Evolutionary conservation across 2,113 vertebrate genomes (phyloP), one percentile per base, ranked within the genome.

Genomic region (Synchiropus splendidus): DNA sequence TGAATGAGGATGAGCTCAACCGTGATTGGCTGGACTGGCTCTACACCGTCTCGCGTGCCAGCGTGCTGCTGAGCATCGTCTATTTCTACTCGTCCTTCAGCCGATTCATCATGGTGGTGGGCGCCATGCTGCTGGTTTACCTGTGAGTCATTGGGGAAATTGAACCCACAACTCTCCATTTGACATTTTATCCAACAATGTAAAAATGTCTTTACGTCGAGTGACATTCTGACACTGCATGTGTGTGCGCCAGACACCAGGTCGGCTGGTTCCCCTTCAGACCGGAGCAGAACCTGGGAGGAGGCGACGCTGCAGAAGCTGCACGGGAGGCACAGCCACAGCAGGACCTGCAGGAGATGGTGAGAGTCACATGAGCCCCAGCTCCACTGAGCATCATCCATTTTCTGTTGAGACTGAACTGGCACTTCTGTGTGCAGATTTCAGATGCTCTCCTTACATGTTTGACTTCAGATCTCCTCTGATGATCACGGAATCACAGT

Each of bases 61-160:
- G 88, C 1, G 87, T 98, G 41, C 86, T 98, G 27, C 89, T 98
- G 37, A 92, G 92, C 83, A 92, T 98, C 33, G 89, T 98, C 10
- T 98, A 96, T 76, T 95, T 98, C 80, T 97, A 98, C 67, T 98
- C 92, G 2, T 96, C 94, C 10, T 94, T 98, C 36, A 92, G 92
- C 58, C 92, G 91, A 12, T 95, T 98, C 48, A 53, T 94, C 72
- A 90, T 95, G 93, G 91, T 97, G 38, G 83, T 91, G 53, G 92
- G 90, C 18, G 92, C 94, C 80, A 89, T 98, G 90, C 82, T 98
- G 42, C 89, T 98, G 10, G 86, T 97, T 37, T 96, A 94, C 63
- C 35, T 98, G 95, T 98, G 56, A 73, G 73, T 65, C n/a, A 4
- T 10, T 9, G 12, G 38, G 10, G 21, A n/a, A 11, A 9, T 35